Conservation (phyloP, 2,797 vertebrate genomes). For the Trachops cirrhosus region DNA sequence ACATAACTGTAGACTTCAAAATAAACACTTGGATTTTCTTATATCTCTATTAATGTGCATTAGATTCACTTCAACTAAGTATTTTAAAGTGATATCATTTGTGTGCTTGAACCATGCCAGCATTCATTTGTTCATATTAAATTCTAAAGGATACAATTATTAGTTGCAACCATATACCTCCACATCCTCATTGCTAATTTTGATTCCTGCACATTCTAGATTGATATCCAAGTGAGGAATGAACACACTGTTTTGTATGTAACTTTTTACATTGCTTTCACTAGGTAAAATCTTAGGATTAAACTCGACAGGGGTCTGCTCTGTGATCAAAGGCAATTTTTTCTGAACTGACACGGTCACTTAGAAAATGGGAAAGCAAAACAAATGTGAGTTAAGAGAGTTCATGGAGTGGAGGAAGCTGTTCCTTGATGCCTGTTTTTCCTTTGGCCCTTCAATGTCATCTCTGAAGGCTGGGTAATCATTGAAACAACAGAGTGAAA, state of each 20-base stretch:
- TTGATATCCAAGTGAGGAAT: neutral
- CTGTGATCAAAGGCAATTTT: neutral
- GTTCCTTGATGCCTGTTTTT: neutral
- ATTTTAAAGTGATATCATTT: neutral
- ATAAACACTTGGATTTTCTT: neutral
- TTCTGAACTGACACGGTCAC: neutral
- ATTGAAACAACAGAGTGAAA: neutral
- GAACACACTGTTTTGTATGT: neutral
- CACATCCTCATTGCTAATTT: neutral
- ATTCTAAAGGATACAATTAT: neutral
- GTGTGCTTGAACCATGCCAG: neutral
- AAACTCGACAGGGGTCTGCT: neutral
- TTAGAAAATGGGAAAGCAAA: neutral
- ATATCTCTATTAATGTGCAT: neutral
- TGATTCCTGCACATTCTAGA: neutral
- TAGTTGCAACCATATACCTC: neutral
- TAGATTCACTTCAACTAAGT: neutral
- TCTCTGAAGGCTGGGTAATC: neutral
- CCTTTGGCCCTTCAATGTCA: neutral
- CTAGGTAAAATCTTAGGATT: neutral
- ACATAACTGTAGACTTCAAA: neutral
- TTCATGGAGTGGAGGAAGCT: neutral
- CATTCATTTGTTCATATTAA: neutral
- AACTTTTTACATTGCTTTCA: neutral
- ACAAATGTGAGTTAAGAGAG: neutral